Conservation (phyloP, 2,113 vertebrate species). For the Athene cunicularia region DNA sequence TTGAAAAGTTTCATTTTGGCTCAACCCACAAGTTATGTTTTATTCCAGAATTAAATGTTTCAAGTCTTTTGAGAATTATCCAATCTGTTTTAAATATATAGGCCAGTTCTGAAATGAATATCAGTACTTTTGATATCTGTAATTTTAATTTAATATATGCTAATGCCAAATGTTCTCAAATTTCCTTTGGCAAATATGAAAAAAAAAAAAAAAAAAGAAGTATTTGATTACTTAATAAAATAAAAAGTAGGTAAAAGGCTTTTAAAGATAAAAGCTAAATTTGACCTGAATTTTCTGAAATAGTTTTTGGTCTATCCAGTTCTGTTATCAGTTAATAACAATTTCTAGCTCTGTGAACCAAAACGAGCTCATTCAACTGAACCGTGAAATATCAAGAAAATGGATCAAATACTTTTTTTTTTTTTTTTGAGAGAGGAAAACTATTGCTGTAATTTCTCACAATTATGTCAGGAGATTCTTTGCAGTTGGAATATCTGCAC, state of each 20-base stretch:
- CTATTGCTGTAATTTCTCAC: background rate
- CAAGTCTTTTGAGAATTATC: background rate
- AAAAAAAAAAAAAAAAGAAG: background rate
- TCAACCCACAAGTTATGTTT: background rate
- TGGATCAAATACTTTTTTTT: background rate
- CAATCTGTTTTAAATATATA: background rate
- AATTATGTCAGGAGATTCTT: background rate
- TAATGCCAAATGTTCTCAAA: background rate
- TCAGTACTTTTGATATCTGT: background rate
- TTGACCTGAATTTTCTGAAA: background rate
- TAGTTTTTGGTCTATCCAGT: background rate
- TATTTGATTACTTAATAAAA: background rate
- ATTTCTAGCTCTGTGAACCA: background rate
- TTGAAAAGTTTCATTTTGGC: background rate
- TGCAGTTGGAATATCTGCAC: background rate
- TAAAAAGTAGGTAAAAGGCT: background rate
- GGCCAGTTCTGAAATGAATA: background rate
- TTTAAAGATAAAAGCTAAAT: background rate
- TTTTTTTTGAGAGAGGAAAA: background rate
- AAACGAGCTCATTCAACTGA: background rate
- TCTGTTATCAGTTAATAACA: background rate
- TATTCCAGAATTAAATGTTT: background rate
- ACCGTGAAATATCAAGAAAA: background rate
- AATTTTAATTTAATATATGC: background rate
- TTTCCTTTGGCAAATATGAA: background rate